Base-by-base conservation (phyloP, 1,140 invertebrate species). In the Fragariocoptes setiger region DNA sequence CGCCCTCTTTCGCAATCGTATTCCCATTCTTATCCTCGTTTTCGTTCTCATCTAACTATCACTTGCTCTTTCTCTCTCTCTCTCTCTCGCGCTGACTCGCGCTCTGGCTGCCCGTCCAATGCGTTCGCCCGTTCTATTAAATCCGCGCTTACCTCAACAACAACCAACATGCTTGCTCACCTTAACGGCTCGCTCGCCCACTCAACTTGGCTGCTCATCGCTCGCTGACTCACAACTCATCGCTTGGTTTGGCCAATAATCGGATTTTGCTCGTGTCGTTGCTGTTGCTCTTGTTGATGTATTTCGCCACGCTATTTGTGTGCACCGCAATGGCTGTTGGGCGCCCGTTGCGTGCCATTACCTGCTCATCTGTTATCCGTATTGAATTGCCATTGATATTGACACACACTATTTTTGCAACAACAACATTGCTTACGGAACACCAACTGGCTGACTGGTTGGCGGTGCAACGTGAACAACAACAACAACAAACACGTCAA, bases 1-100 rank as follows among this genome's bases (percentile, higher is more conserved):
- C 22, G 19, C 17, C 18, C 17, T 41, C 20, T 14, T 40, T 18
- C 21, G 14, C 21, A n/a, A n/a, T 15, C 15, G 18, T 21, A n/a
- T n/a, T n/a, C n/a, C n/a, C n/a, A n/a, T n/a, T n/a, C n/a, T n/a
- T n/a, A n/a, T n/a, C n/a, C n/a, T 37, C 36, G 15, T 35, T 14
- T 13, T 35, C n/a, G n/a, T 13, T 35, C n/a, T 13, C n/a, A 35
- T 13, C n/a, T 44, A 18, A 18, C 22, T 15, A 22, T 44, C 19
- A 20, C 21, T 3, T 46, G 18, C 37, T 45, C 22, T 40, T 19
- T 37, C 17, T 40, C 19, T 40, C 39, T 40, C 17, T 15, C 4
- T 40, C 15, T 40, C 4, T 31, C n/a, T 35, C 13, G 13, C 31
- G 31, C n/a, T 35, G 31, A n/a, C n/a, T n/a, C 31, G 19, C 38